phyloP scores from a whole-genome alignment of 1,140 invertebrate species.

The Ostrea denselamellosa region DNA sequence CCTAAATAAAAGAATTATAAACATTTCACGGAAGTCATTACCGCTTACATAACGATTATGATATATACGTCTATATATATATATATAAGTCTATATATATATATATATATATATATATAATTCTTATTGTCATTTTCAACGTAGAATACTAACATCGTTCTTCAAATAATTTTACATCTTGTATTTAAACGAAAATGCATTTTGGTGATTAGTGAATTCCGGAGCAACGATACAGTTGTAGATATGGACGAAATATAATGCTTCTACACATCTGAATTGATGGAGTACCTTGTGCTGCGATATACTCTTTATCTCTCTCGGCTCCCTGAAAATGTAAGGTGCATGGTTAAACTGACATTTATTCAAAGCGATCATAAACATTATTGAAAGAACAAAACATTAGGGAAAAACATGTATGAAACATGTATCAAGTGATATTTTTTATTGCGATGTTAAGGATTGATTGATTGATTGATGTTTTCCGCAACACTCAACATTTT shows the following conservation, averaged over 20 bases:
- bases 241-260: neutral
- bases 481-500: no score
- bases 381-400: neutral
- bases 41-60: neutral
- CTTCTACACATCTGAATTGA: neutral
- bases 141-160: neutral
- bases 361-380: neutral
- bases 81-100: neutral
- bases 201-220: neutral
- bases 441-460: no score
- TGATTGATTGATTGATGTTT: no score
- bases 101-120: neutral
- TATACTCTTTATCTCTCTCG: neutral
- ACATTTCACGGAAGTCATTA: neutral
- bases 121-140: neutral
- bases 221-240: neutral
- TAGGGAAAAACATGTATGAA: neutral
- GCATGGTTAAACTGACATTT: neutral
- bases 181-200: neutral
- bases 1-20: neutral
- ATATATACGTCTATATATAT: neutral
- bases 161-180: neutral
- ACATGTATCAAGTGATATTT: neutral
- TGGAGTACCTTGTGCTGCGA: neutral
- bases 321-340: neutral